These are phyloP conservation scores for Leptopilina drosophilae DNA, from an alignment of 2,888 invertebrate genomes.

Conservation along the genomic window DNA sequence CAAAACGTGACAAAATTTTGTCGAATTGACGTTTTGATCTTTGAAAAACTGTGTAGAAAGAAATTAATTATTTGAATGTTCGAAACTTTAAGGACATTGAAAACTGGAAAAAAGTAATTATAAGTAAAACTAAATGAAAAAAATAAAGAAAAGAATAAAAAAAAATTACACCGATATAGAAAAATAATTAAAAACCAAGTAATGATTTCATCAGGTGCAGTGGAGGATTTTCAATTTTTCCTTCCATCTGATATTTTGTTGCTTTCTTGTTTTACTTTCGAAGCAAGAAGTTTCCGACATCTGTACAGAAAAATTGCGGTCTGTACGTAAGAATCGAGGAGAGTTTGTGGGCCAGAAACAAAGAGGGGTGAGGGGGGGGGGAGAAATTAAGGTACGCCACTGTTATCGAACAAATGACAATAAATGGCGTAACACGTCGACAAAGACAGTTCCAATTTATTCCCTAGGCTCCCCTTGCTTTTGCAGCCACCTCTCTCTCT, in stretches of 20 bases:
- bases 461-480: constrained; percentile 52
- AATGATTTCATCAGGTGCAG: not conserved
- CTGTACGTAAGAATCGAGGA: not conserved
- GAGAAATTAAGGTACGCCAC: constrained; percentile 51
- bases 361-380: not conserved
- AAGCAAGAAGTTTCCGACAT: constrained; percentile 17
- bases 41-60: too few species aligned
- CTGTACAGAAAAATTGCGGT: constrained; percentile 34
- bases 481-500: constrained; percentile 38
- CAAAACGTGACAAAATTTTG: too few species aligned
- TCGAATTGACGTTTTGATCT: too few species aligned
- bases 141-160: too few species aligned
- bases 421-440: constrained; percentile 68
- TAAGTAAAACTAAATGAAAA: too few species aligned
- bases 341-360: constrained; percentile 8
- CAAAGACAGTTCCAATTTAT: constrained; percentile 73
- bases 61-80: too few species aligned
- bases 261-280: not conserved
- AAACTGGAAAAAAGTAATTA: too few species aligned
- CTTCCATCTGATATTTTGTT: not conserved
- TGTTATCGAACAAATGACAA: constrained; percentile 72
- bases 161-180: too few species aligned
- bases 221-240: not conserved
- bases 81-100: too few species aligned
- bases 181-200: not conserved